Evolutionary conservation across 1,140 invertebrate species (phyloP), one percentile per base, ranked within the genome.

Genomic region (Cephus cinctus): DNA sequence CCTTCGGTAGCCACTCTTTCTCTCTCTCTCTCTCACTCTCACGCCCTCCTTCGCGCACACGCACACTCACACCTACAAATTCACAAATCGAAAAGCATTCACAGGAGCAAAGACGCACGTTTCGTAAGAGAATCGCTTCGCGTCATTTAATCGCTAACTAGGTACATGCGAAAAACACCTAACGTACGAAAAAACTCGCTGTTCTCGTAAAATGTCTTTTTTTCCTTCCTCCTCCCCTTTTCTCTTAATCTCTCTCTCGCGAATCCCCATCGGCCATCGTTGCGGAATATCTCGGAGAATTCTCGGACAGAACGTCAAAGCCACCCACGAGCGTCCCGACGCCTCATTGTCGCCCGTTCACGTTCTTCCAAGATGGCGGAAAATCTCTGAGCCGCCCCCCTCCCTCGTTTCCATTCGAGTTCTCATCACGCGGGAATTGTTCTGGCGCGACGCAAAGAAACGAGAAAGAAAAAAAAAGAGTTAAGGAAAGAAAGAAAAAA

Each of bases 151-250:
- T 52, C 52, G 52, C 58, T 55, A 61, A 61, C 59, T 61, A 61
- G 59, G 46, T 61, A 57, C 59, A 61, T 61, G 59, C 59, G 55
- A 61, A 57, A 57, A 61, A 61, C 59, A 61, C 55, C 59, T 56
- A 61, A 61, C 55, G 56, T 61, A 57, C 56, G 52, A 57, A 57
- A 60, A 57, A 61, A 57, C 55, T 57, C 52, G 55, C 58, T 54
- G 39, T n/a, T n/a, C n/a, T n/a, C n/a, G n/a, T n/a, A n/a, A n/a
- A n/a, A n/a, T n/a, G 52, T 55, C 52, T 57, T 54, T 53, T 52
- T 42, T 50, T 52, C 54, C 43, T 52, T 52, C 52, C 55, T 52
- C 49, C 49, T 39, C 54, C 54, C 18, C 54, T 50, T 45, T 47
- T 48, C 51, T 51, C 52, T 43, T 55, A 46, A 48, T 53, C 12